Evolutionary conservation across 2,113 vertebrate genomes (phyloP).

Genomic region (Scortum barcoo): DNA sequence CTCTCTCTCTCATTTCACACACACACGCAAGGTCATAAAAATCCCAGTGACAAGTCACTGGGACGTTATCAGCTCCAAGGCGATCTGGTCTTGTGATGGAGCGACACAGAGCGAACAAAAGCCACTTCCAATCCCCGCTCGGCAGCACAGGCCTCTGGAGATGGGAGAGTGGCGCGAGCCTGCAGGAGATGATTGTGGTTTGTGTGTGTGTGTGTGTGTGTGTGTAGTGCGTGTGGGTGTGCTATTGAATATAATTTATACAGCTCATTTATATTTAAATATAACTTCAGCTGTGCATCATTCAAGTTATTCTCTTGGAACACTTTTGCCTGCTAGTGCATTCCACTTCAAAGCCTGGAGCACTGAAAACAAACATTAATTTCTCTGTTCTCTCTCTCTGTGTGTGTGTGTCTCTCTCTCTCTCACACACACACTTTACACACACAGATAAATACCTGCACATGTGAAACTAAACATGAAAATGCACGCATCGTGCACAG

Average conservation of each 20-base stretch:
- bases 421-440: neutral
- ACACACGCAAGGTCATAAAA: slow-evolving; percentile 39
- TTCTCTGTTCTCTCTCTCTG: neutral
- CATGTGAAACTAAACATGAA: slow-evolving; percentile 38
- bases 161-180: slow-evolving; percentile 11
- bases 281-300: slow-evolving; percentile 6
- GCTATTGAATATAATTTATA: slow-evolving; percentile 43
- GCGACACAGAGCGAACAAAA: neutral
- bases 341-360: slow-evolving; percentile 22
- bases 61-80: slow-evolving; percentile 15
- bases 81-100: slow-evolving; percentile 5
- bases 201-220: neutral
- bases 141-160: slow-evolving; percentile 18
- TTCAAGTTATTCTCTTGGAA: slow-evolving; percentile 36
- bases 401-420: neutral
- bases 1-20: slow-evolving; percentile 35
- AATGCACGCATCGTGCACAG: slow-evolving; percentile 8
- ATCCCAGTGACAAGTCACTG: neutral
- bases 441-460: slow-evolving; percentile 12
- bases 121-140: slow-evolving; percentile 21
- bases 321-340: neutral
- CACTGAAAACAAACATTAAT: neutral
- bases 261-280: slow-evolving; percentile 62
- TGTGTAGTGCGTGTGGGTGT: too few species aligned
- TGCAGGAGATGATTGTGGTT: neutral